Base-by-base conservation (phyloP, 2,888 invertebrate species). In the Dasypogon diadema region DNA sequence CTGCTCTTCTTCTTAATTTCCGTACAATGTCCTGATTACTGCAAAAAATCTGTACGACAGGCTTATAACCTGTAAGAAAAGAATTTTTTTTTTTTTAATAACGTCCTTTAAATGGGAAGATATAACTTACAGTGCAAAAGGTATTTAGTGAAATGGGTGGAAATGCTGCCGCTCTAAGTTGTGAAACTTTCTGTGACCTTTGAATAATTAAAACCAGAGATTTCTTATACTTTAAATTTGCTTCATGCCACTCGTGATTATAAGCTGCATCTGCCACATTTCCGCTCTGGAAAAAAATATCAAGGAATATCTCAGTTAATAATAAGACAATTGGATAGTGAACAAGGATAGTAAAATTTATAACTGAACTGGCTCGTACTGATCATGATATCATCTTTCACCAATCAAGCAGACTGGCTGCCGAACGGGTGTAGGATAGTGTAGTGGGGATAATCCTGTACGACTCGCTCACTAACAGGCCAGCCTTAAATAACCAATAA, bases 21-120 rank as follows among this genome's bases (percentile, higher is more conserved):
- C 72, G 68, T 84, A 85, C 82, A 85, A 83, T 1, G 84, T 84
- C 6, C 83, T 81, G 10, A 84, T 56, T 1, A 85, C 75, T 1
- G 84, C 84, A 46, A 84, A 85, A 72, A 84, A 84, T 75, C 84
- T 84, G 72, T 84, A 85, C 4, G 84, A 84, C 1, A 85, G 75
- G 60, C 83, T 83, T 30, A 83, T 78, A 3, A 85, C 78, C 85
- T 85, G 78, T 0, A 81, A 42, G 26, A 48, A 51, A 4, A 2
- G 3, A 30, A n/a, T n/a, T n/a, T n/a, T n/a, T n/a, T n/a, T n/a
- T n/a, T n/a, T 73, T 37, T 54, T 34, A 56, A 34, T 34, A 22
- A 10, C 34, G 68, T 12, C 24, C 22, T 18, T 18, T 63, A 55
- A 21, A 3, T 4, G 34, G 18, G 22, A 14, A 6, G 14, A 14